These are phyloP conservation scores for Perca flavescens DNA, from an alignment of 2,113 vertebrate genomes.

Conservation along the genomic window DNA sequence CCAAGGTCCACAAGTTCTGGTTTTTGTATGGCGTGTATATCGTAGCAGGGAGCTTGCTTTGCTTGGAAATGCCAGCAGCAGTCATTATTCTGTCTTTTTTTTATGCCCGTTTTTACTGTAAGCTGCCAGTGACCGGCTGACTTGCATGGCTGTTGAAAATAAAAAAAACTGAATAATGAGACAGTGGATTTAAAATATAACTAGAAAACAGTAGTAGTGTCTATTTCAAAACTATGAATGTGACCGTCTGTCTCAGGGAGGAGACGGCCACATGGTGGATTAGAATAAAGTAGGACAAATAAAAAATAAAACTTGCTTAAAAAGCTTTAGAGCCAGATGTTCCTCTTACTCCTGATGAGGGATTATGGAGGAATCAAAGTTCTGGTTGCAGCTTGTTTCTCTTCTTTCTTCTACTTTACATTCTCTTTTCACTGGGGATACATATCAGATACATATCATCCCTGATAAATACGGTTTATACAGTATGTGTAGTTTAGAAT, in stretches of 20 bases:
- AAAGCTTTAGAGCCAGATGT: slow-evolving; percentile 84
- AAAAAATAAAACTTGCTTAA: slow-evolving; percentile 82
- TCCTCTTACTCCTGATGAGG: slow-evolving; percentile 76
- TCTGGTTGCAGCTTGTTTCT: slow-evolving; percentile 58
- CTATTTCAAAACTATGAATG: slow-evolving; percentile 64
- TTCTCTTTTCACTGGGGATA: slow-evolving; percentile 28
- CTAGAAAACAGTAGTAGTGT: slow-evolving; percentile 8
- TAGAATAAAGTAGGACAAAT: slow-evolving; percentile 86
- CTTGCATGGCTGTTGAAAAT: slow-evolving; percentile 32
- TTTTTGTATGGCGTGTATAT: slow-evolving; percentile 25
- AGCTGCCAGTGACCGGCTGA: slow-evolving; percentile 59
- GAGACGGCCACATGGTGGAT: slow-evolving; percentile 74
- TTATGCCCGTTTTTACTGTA: slow-evolving; percentile 1
- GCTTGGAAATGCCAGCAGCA: slow-evolving; percentile 46
- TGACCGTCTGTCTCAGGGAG: slow-evolving; percentile 48
- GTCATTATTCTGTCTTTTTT: slow-evolving; percentile 48
- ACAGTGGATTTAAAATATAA: slow-evolving; percentile 44
- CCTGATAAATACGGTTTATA: slow-evolving; percentile 2
- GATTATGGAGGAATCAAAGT: slow-evolving; percentile 80
- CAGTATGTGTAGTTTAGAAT: background rate
- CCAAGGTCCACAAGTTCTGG: slow-evolving; percentile 12
- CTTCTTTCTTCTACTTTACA: slow-evolving; percentile 20
- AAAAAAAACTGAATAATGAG: slow-evolving; percentile 61
- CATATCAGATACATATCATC: slow-evolving; percentile 32
- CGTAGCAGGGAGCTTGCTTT: slow-evolving; percentile 11